These are phyloP conservation scores for Nycticebus coucang DNA, from an alignment of 2,113 vertebrate species.

Conservation along the genomic window DNA sequence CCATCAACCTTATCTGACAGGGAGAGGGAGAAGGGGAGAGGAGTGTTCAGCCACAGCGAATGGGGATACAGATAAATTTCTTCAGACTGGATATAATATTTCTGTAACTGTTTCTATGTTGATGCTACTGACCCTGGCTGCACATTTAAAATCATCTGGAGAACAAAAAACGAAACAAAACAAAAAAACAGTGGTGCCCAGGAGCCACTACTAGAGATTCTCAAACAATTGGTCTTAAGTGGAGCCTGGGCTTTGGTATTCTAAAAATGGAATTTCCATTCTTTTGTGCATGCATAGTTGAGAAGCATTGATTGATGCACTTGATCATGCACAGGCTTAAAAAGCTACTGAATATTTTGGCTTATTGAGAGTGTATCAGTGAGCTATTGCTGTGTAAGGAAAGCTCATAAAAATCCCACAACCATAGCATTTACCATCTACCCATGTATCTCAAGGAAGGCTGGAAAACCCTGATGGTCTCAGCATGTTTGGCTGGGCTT, in stretches of 20 bases:
- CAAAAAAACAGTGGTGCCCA: not conserved
- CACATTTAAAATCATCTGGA: not conserved
- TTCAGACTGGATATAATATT: not conserved
- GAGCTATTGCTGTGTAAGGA: not conserved
- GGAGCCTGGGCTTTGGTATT: not conserved
- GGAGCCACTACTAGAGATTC: not conserved
- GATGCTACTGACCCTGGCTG: not conserved
- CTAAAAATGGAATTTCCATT: not conserved
- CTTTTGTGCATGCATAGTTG: not conserved
- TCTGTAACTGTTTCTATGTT: not conserved
- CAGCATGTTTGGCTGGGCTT: not conserved
- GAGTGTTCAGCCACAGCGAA: not conserved
- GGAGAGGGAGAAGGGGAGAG: not conserved
- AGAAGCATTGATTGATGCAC: not conserved
- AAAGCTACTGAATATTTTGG: not conserved
- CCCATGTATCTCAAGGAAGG: not conserved
- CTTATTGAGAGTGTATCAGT: not conserved
- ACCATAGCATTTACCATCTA: not conserved
- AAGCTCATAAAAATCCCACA: not conserved
- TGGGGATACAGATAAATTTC: not conserved
- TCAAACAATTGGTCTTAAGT: not conserved
- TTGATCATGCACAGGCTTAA: not conserved
- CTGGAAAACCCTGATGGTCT: not conserved
- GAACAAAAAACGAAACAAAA: not conserved
- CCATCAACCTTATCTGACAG: not conserved